phyloP scores from a whole-genome alignment of 2,797 vertebrate genomes.

The Falco naumanni region DNA sequence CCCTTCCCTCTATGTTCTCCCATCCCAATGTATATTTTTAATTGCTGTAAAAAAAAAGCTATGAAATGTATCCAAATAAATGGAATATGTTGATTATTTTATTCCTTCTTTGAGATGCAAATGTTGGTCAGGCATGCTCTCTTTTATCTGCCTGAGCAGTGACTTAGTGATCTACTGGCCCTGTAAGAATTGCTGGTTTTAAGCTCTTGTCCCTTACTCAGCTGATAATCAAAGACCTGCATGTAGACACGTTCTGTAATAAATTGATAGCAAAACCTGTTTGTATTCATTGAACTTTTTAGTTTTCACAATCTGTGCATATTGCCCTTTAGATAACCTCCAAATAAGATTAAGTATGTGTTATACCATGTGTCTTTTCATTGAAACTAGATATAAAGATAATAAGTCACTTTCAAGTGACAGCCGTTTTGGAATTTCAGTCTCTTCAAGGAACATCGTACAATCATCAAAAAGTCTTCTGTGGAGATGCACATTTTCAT shows the following conservation, averaged over 20 bases:
- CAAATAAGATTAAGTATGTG: not conserved
- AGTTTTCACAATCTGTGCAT: not conserved
- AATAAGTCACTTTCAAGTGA: constrained; percentile 14
- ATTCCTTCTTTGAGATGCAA: not conserved
- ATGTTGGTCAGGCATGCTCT: not conserved
- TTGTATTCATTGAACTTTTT: not conserved
- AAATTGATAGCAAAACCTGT: not conserved
- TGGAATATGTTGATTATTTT: not conserved
- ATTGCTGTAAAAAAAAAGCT: not conserved
- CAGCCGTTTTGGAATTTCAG: constrained; percentile 2
- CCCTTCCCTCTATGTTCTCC: not conserved
- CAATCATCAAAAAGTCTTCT: constrained; percentile 4
- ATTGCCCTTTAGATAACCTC: not conserved
- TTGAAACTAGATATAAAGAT: not conserved
- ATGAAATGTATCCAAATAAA: not conserved
- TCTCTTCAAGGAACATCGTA: constrained; percentile 1
- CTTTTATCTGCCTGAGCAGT: not conserved
- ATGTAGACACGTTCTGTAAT: not conserved
- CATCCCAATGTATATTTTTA: not conserved
- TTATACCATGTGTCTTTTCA: not conserved
- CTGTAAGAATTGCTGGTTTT: not conserved
- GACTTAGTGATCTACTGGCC: not conserved
- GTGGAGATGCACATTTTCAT: not conserved
- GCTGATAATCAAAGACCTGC: not conserved
- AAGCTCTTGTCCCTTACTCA: not conserved